Evolutionary conservation across 2,888 invertebrate genomes (phyloP), one percentile per base, ranked within the genome.

Genomic region (Drosophila koepferae): DNA sequence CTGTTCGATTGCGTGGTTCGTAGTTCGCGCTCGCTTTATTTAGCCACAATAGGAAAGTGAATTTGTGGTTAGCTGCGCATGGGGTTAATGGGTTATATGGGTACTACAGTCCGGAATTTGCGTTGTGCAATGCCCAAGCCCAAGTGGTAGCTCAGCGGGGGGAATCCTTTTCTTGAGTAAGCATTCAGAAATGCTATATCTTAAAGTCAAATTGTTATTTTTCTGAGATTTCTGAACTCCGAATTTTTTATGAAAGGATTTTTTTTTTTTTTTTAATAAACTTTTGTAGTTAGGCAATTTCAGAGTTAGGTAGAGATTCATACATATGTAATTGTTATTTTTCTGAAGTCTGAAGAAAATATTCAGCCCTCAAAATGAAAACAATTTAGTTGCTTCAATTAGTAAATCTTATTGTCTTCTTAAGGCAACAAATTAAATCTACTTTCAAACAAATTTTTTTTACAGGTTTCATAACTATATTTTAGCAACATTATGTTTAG

Each of bases 31-130:
- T 9, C 44, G 58, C 36, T 51, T 49, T 48, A 66, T 67, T 63
- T 44, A 44, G 31, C 53, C 62, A 65, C 65, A 67, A 71, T 68
- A 54, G 70, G 65, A 74, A 82, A 77, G 80, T 77, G 83, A 70
- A 20, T 74, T 72, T 72, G 80, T 72, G 80, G 83, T 68, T 58
- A 61, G 51, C 3, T 44, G 43, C 53, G 60, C 59, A 56, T 43
- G 53, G 60, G 63, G 28, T 62, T 51, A 74, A 71, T 71, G 59
- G 49, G 63, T 61, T 63, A 66, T 46, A 48, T 53, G 38, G 36
- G 14, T 18, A 20, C 20, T 44, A 41, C 48, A 34, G 48, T 43
- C 34, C 14, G 55, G 9, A 51, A 41, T 34, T 4, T 60, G 40
- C 40, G 20, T 36, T 36, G 40, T 23, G 44, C 48, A 31, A 31